Conservation (phyloP, 2,888 invertebrate genomes). For the Athalia cordata region DNA sequence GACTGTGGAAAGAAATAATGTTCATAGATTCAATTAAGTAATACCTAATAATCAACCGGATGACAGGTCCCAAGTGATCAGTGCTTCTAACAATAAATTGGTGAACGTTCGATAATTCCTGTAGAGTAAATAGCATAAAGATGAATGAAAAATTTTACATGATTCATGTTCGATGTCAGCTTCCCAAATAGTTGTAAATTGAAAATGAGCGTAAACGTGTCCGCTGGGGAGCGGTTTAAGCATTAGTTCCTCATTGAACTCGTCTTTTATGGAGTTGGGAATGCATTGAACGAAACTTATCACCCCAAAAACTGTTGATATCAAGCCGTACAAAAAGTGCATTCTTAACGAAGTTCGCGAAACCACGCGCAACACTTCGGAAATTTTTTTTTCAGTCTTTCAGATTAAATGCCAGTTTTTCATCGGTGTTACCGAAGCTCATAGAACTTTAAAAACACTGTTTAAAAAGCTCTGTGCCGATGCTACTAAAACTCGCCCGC, state of each 20-base stretch:
- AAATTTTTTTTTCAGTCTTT: too few species aligned
- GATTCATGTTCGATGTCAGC: conserved; percentile 59
- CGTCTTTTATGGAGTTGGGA: conserved; percentile 75
- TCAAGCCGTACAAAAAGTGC: too few species aligned
- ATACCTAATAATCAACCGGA: conserved; percentile 16
- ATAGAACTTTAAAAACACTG: too few species aligned
- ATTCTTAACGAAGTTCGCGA: too few species aligned
- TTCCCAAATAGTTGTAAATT: conserved; percentile 90
- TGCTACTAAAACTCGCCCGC: too few species aligned
- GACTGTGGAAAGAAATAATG: conserved; percentile 75
- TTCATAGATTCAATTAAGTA: conserved; percentile 35
- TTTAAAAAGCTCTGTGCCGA: too few species aligned
- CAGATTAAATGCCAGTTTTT: too few species aligned
- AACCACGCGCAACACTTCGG: too few species aligned
- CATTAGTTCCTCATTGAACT: conserved; percentile 91
- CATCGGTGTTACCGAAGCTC: too few species aligned
- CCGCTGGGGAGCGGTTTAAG: conserved; percentile 89
- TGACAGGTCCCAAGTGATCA: conserved; percentile 4
- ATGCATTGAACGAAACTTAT: too few species aligned
- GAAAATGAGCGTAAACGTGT: conserved; percentile 92
- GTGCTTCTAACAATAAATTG: not conserved
- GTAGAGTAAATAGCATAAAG: not conserved
- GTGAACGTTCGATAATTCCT: not conserved
- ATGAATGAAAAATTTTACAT: conserved; percentile 54
- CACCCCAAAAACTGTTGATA: too few species aligned